Evolutionary conservation across 2,113 vertebrate genomes (phyloP), one percentile per base, ranked within the genome.

Genomic region (Calidris pygmaea): DNA sequence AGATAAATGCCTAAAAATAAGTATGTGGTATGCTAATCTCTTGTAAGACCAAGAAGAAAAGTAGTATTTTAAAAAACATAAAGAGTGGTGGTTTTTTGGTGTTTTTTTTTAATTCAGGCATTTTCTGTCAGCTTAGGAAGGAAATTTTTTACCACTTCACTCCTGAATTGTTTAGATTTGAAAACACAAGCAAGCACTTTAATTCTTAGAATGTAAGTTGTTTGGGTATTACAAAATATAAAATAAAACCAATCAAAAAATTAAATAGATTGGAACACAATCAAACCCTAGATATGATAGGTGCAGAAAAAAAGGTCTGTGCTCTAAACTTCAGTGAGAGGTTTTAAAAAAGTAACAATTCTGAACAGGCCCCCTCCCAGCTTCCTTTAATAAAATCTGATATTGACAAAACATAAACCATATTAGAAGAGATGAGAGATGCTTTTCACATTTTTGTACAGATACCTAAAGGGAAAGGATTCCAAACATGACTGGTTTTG

Each of bases 361-460:
- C 29, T 74, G 47, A 63, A 55, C 0, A 1, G 47, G 6, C 7
- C 13, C 9, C 6, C 7, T 77, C 24, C 8, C 10, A 41, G 2
- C 5, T 74, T 82, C 12, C 70, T 1, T n/a, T 72, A 12, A n/a
- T 71, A 37, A 91, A 60, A 21, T 37, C 34, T 66, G 55, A 5
- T 65, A 15, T 5, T 82, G 48, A 43, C 17, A 34, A 43, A 81
- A 32, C 3, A 24, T 55, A 27, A 67, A 76, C 23, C 2, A 5
- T 13, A 1, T 63, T 59, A 50, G 8, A 85, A 90, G 24, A 72
- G 18, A 15, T 43, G 20, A 37, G 53, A 47, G 24, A 8, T 15
- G 29, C 17, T 77, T 62, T 77, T 11, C 30, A 62, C 3, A 3
- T n/a, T 67, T 87, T 77, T 67, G 6, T 71, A n/a, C 24, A 56